Evolutionary conservation across 2,113 vertebrate species (phyloP).

Genomic region (Caranx ignobilis): DNA sequence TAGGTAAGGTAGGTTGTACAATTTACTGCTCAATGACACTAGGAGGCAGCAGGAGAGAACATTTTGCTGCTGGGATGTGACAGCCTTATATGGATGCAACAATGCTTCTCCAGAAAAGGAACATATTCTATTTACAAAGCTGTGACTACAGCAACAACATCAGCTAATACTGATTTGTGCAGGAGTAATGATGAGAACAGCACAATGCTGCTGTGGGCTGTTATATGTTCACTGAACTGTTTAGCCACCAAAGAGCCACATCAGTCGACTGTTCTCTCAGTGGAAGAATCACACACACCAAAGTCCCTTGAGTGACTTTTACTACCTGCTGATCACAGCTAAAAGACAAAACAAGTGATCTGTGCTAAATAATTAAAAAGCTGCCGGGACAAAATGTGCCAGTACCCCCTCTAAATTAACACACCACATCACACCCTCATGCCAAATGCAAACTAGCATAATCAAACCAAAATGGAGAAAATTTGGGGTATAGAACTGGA

Average conservation of each 20-base stretch:
- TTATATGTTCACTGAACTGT: background rate
- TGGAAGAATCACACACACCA: background rate
- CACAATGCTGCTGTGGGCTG: too few relatives aligned
- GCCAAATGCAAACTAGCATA: background rate
- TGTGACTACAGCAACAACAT: too few relatives aligned
- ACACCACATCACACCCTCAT: background rate
- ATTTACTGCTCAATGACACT: background rate
- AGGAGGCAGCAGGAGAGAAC: constrained; percentile 35
- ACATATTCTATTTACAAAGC: too few relatives aligned
- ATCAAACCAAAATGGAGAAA: background rate
- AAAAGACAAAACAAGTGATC: background rate
- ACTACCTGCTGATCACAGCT: background rate
- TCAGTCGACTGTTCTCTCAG: background rate
- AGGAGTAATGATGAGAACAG: background rate
- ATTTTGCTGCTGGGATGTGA: background rate
- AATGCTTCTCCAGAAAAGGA: too few relatives aligned
- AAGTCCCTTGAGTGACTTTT: background rate
- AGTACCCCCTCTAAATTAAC: background rate
- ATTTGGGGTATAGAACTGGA: too few relatives aligned
- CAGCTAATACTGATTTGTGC: background rate
- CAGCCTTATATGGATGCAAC: background rate
- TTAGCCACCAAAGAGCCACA: too few relatives aligned
- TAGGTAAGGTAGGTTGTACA: background rate
- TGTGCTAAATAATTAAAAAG: background rate
- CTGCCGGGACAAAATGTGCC: background rate